phyloP scores from a whole-genome alignment of 2,888 invertebrate genomes.

The Sphaerophoria rueppellii region DNA sequence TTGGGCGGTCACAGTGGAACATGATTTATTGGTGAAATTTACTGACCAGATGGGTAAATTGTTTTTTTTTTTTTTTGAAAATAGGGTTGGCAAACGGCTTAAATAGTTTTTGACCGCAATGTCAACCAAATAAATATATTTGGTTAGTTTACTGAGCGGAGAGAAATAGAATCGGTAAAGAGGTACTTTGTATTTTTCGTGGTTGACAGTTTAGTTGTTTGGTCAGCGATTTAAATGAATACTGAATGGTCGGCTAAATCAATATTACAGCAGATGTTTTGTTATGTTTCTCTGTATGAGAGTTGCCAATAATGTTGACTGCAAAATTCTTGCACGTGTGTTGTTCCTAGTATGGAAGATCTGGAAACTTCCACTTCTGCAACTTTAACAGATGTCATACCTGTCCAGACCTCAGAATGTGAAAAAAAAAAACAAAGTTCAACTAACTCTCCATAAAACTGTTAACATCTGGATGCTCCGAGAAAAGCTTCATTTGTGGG shows the following conservation, averaged over 20 bases:
- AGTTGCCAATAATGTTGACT: too few species aligned
- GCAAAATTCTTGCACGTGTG: too few species aligned
- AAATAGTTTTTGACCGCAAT: constrained; percentile 9
- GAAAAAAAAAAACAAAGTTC: too few species aligned
- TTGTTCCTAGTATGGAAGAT: too few species aligned
- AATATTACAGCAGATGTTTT: not conserved
- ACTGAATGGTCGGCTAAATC: not conserved
- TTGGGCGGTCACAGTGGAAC: not conserved
- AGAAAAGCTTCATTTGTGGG: too few species aligned
- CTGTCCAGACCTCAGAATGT: too few species aligned
- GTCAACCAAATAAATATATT: constrained; percentile 18
- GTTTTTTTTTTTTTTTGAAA: not conserved
- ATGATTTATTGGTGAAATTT: constrained; percentile 31
- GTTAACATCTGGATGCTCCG: too few species aligned
- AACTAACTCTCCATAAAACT: too few species aligned
- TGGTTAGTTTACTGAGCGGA: not conserved
- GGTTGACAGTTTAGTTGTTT: constrained; percentile 17
- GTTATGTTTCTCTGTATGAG: too few species aligned
- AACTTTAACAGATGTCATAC: too few species aligned
- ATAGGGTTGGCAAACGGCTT: not conserved
- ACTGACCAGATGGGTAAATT: constrained; percentile 15
- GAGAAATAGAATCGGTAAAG: not conserved
- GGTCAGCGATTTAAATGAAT: not conserved
- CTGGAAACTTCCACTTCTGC: too few species aligned
- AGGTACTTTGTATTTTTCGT: not conserved